Percentiles rank a stretch among this genome's conserved stretches.
Conservation (phyloP, 2,113 vertebrate species). For the Amphiprion ocellaris region DNA sequence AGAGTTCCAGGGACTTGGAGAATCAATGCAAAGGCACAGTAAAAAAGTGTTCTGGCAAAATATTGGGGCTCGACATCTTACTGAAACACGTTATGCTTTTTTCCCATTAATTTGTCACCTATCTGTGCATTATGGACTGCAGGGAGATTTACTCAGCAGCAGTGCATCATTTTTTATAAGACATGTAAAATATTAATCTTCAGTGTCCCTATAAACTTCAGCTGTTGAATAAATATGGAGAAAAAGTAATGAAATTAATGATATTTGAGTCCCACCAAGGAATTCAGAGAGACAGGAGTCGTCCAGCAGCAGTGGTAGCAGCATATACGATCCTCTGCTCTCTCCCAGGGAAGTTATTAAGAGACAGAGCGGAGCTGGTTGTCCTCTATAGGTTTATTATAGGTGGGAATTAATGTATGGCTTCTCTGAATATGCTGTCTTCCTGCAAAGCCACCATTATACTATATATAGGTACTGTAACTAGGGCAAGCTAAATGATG, state of each 20-base stretch:
- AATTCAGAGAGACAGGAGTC: not conserved
- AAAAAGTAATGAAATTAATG: not conserved
- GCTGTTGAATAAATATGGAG: not conserved
- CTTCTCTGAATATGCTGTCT: slow-evolving; percentile 8
- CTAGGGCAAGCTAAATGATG: not conserved
- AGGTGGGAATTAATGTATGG: slow-evolving; percentile 20
- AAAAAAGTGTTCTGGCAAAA: too few species aligned
- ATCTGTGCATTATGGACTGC: too few species aligned
- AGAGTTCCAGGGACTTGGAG: too few species aligned
- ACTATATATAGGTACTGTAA: not conserved
- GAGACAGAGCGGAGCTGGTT: slow-evolving; percentile 16
- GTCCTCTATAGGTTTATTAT: slow-evolving; percentile 30
- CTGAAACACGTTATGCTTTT: too few species aligned
- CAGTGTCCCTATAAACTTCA: not conserved
- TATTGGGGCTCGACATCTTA: too few species aligned
- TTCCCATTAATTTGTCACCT: too few species aligned
- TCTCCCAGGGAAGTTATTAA: slow-evolving; percentile 19
- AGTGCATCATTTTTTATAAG: not conserved
- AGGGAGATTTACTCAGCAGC: too few species aligned
- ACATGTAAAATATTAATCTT: not conserved
- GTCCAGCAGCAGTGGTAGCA: not conserved
- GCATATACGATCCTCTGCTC: slow-evolving; percentile 17
- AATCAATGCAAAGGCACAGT: too few species aligned
- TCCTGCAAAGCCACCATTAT: slow-evolving; percentile 13
- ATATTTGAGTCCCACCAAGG: not conserved